phyloP scores from a whole-genome alignment of 2,888 invertebrate genomes.

The Nasonia oneida region DNA sequence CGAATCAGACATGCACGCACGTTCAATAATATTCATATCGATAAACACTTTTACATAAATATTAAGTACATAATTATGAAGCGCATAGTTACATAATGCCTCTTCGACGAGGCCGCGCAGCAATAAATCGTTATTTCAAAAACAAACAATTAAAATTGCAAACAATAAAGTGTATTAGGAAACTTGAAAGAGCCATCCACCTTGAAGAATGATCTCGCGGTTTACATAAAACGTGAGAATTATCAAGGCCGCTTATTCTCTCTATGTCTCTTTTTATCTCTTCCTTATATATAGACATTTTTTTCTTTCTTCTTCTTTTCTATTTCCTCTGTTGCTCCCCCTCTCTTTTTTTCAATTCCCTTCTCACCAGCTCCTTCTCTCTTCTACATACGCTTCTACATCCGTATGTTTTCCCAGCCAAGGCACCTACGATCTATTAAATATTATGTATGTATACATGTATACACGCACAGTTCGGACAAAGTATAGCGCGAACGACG shows the following conservation, averaged over 20 bases:
- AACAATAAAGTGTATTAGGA: constrained; percentile 9
- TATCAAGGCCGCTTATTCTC: constrained; percentile 38
- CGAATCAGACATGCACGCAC: too few species aligned
- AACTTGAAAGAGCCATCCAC: constrained; percentile 6
- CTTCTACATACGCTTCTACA: neutral
- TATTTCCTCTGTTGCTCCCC: constrained; percentile 4
- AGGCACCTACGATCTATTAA: neutral
- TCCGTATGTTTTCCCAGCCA: neutral
- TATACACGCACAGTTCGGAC: neutral
- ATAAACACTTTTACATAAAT: too few species aligned
- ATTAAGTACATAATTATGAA: neutral
- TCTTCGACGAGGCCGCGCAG: neutral
- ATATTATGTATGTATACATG: neutral
- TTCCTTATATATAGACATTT: neutral
- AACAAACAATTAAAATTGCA: neutral
- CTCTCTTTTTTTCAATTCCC: neutral
- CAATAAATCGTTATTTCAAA: constrained; percentile 2
- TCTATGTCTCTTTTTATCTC: neutral
- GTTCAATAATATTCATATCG: too few species aligned
- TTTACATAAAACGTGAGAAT: constrained; percentile 29
- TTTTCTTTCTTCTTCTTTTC: constrained; percentile 14
- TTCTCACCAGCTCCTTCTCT: neutral
- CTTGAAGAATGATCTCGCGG: constrained; percentile 14
- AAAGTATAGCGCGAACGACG: too few species aligned
- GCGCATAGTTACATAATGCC: neutral